A percentile compares a stretch with the other conserved stretches of the same genome.
phyloP scores from a whole-genome alignment of 2,113 vertebrate species.

The Chaenogobius annularis region DNA sequence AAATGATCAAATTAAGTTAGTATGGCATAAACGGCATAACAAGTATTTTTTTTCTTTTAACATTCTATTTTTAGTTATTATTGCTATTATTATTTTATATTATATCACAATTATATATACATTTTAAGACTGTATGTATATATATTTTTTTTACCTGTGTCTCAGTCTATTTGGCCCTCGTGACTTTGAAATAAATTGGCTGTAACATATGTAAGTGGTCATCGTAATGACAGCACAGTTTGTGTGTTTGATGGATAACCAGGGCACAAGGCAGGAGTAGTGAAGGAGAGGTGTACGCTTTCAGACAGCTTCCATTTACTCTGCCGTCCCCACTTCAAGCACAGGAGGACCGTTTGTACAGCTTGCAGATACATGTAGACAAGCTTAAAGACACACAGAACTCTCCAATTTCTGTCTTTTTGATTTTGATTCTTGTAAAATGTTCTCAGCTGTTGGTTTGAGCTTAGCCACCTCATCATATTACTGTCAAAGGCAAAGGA shows the following conservation, averaged over 20 bases:
- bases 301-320: slow-evolving; percentile 58
- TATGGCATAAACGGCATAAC: too few species aligned
- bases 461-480: slow-evolving; percentile 57
- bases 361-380: slow-evolving; percentile 60
- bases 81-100: too few species aligned
- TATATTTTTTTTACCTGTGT: not conserved
- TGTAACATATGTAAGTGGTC: slow-evolving; percentile 45
- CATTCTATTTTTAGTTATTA: too few species aligned
- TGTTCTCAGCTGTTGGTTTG: slow-evolving; percentile 52
- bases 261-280: slow-evolving; percentile 21
- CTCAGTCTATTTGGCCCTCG: slow-evolving; percentile 2
- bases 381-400: slow-evolving; percentile 62
- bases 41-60: too few species aligned
- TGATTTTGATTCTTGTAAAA: slow-evolving; percentile 62
- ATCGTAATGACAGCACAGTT: slow-evolving; percentile 28
- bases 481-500: slow-evolving; percentile 54
- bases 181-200: slow-evolving; percentile 52
- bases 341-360: slow-evolving; percentile 45
- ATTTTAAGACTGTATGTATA: too few species aligned
- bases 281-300: slow-evolving; percentile 43
- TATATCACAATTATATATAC: too few species aligned
- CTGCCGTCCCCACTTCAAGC: slow-evolving; percentile 65
- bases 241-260: slow-evolving; percentile 51
- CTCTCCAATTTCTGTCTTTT: slow-evolving; percentile 62
- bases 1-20: too few species aligned